Evolutionary conservation across 1,140 invertebrate genomes (phyloP), one percentile per base, ranked within the genome.

Genomic region (Carposina sasakii): DNA sequence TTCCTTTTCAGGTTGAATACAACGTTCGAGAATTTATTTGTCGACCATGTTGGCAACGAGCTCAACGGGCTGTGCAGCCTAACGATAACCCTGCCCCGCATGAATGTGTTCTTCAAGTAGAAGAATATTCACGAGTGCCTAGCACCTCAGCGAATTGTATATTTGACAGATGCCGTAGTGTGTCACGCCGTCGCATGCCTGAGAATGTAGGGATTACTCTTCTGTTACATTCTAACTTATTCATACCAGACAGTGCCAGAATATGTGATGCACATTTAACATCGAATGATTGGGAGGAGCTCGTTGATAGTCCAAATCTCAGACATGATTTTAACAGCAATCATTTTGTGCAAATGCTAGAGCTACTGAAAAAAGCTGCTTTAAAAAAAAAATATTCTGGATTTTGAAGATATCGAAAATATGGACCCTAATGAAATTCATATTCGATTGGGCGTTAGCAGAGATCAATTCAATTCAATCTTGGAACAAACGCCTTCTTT

Each of bases 401-500:
- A 39, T 5, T 39, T 39, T 39, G 17, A 39, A 19, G 17, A 39
- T 19, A 39, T 39, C 4, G 36, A 39, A 3, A 39, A 39, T 39
- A 39, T 39, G 36, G 36, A 39, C 20, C 36, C 36, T 39, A 39
- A 39, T 39, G 36, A 39, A 19, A 39, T 39, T 19, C 36, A 19
- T 20, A 39, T 39, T 39, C 36, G 36, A 17, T 21, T 39, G 36
- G 36, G 36, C 17, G 13, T 19, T 19, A 39, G 36, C 36, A 16
- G 16, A 39, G 36, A 39, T 3, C 36, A 39, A 39, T 39, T 39
- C 17, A 16, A 20, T n/a, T 3, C 13, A 16, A 39, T 39, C 36
- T 39, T 39, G 36, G 36, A 39, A 39, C 9, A 39, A 39, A 39
- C 36, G 36, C 36, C 36, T 19, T n/a, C n/a, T n/a, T 39, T 39